Evolutionary conservation across 1,140 invertebrate species (phyloP), one percentile per base, ranked within the genome.

Genomic region (Dendroctonus valens): DNA sequence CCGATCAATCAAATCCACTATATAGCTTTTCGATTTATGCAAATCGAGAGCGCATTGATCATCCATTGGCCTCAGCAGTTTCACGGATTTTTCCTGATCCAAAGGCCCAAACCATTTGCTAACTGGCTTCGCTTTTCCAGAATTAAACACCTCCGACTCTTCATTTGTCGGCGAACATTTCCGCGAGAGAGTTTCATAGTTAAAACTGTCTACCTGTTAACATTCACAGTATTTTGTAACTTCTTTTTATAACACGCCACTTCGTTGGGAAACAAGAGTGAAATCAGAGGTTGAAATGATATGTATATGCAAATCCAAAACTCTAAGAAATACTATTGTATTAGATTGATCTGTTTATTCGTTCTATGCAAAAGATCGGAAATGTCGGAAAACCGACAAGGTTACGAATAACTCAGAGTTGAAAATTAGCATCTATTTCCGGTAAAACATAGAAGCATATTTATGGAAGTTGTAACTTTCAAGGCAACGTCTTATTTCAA

Each of bases 1-100:
- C 37, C 72, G 68, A 51, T 81, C 80, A 58, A 82, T 82, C 39
- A 81, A 69, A 69, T 77, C 76, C 6, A 81, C 70, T 14, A 82
- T 78, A 58, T 79, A 77, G 65, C 73, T 80, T 64, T 81, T 82
- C 3, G 77, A 79, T 11, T 72, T 55, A 38, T 79, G 77, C n/a
- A 81, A 72, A 65, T 82, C 79, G 12, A 80, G 51, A 12, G 74
- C 75, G 7, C 65, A 66, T 7, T 69, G 54, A 49, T 73, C 71
- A 40, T 74, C 72, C 46, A 71, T 50, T 15, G 64, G 61, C 48
- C 41, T 44, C 8, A 42, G 2, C 11, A 5, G n/a, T 55, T 52
- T 52, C 6, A 26, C 26, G 26, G 26, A 26, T 52, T 52, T 11
- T 26, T 26, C 8, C 11, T 1, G 11, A 2, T 26, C 50, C 50